Conservation (phyloP, 2,888 invertebrate genomes). For the Temnothorax ravouxi region DNA sequence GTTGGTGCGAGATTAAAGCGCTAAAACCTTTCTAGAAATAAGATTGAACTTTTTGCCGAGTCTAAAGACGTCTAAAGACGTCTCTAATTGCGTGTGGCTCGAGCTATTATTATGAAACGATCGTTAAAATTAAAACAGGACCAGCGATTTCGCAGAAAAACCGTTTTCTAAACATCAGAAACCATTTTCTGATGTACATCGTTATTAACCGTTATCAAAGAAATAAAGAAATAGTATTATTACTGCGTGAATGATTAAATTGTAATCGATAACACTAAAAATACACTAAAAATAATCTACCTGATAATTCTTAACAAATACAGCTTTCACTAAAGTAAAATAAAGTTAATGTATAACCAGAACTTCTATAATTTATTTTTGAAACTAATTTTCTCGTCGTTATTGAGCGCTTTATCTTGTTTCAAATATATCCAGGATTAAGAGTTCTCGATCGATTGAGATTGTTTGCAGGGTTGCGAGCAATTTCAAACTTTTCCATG, state of each 20-base stretch:
- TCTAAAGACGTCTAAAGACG: constrained; percentile 19
- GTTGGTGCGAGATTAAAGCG: constrained; percentile 6
- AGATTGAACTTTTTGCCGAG: constrained; percentile 22
- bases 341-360: background rate
- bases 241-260: background rate
- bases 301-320: background rate
- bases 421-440: constrained; percentile 23
- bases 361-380: background rate
- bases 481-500: constrained; percentile 52
- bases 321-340: background rate
- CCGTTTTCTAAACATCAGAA: background rate
- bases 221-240: background rate
- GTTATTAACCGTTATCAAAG: background rate
- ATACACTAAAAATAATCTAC: background rate
- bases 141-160: background rate
- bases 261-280: background rate
- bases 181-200: background rate
- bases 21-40: constrained; percentile 1
- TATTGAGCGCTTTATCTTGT: background rate
- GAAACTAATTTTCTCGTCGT: background rate
- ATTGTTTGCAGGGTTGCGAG: constrained; percentile 33
- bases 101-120: constrained; percentile 3
- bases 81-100: constrained; percentile 22
- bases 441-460: constrained; percentile 37
- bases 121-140: background rate